Conservation (phyloP, 2,888 invertebrate genomes). For the Scaptomyza flava region DNA sequence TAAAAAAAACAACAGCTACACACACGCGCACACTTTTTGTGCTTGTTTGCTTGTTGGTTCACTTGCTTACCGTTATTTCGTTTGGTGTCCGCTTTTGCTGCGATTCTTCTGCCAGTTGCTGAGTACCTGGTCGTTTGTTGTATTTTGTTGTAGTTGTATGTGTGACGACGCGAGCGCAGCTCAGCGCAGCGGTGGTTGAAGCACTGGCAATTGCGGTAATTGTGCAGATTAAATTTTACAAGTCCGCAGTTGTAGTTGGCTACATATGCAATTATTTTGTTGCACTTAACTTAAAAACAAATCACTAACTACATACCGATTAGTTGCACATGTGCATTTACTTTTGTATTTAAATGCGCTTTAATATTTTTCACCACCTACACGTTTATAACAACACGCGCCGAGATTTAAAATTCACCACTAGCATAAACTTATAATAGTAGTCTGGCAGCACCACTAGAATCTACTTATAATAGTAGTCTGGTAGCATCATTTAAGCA, state of each 20-base stretch:
- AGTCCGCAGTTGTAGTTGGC: background rate
- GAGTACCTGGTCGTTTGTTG: slow-evolving; percentile 62
- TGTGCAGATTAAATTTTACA: background rate
- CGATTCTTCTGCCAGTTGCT: slow-evolving; percentile 43
- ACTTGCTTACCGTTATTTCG: slow-evolving; percentile 50
- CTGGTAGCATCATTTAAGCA: background rate
- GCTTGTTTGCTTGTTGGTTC: slow-evolving; percentile 31
- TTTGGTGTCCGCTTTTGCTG: slow-evolving; percentile 21
- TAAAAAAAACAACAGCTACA: slow-evolving; percentile 24
- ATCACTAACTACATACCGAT: background rate
- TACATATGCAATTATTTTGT: background rate
- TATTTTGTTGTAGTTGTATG: slow-evolving; percentile 66
- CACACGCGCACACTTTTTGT: slow-evolving; percentile 7
- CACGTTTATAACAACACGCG: too few relatives aligned
- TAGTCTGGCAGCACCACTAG: slow-evolving; percentile 16
- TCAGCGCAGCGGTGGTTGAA: slow-evolving; percentile 18
- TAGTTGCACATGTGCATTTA: background rate
- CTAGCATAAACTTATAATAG: too few relatives aligned
- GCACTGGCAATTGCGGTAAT: background rate
- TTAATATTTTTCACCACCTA: too few relatives aligned
- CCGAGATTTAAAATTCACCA: too few relatives aligned
- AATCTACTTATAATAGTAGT: background rate
- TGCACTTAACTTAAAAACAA: background rate
- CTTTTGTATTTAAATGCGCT: too few relatives aligned
- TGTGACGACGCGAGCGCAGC: slow-evolving; percentile 33